These are phyloP conservation scores for Amblyopsis rosae DNA, from an alignment of 2,113 vertebrate genomes.

Conservation along the genomic window DNA sequence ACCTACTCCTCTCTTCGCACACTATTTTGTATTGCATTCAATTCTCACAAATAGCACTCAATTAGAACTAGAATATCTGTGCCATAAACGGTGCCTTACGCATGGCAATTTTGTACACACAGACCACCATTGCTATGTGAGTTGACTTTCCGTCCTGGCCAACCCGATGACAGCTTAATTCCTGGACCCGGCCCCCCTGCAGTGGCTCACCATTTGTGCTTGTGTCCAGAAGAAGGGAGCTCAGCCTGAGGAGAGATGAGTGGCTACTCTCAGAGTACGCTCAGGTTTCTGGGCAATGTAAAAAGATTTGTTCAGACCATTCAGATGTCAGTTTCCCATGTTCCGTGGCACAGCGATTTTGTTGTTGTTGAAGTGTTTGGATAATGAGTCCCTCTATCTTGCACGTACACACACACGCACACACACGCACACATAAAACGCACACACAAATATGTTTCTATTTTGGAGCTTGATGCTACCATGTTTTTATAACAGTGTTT, in stretches of 20 bases:
- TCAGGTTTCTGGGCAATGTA: slow-evolving; percentile 85
- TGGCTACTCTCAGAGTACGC: slow-evolving; percentile 77
- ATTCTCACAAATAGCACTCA: slow-evolving; percentile 3
- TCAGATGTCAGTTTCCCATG: slow-evolving; percentile 86
- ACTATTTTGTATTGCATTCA: neutral
- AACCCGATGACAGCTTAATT: slow-evolving; percentile 87
- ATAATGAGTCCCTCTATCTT: slow-evolving; percentile 80
- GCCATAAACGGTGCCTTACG: slow-evolving; percentile 63
- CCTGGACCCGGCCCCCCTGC: slow-evolving; percentile 69
- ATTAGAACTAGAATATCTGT: slow-evolving; percentile 31
- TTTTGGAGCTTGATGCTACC: too few relatives aligned
- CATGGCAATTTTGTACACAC: slow-evolving; percentile 70
- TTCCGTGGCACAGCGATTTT: slow-evolving; percentile 71
- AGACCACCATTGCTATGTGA: slow-evolving; percentile 63
- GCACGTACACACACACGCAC: slow-evolving; percentile 41
- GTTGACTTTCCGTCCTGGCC: slow-evolving; percentile 65
- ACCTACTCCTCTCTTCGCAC: too few relatives aligned
- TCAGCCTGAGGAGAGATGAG: slow-evolving; percentile 80
- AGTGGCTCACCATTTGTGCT: slow-evolving; percentile 77
- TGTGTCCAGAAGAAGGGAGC: slow-evolving; percentile 83
- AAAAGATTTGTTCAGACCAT: slow-evolving; percentile 85
- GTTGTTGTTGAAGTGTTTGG: slow-evolving; percentile 74
- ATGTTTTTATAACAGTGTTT: too few relatives aligned
- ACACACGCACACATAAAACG: neutral
- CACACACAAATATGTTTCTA: neutral